Base-by-base conservation (phyloP, 2,888 invertebrate species). In the Boloria selene region DNA sequence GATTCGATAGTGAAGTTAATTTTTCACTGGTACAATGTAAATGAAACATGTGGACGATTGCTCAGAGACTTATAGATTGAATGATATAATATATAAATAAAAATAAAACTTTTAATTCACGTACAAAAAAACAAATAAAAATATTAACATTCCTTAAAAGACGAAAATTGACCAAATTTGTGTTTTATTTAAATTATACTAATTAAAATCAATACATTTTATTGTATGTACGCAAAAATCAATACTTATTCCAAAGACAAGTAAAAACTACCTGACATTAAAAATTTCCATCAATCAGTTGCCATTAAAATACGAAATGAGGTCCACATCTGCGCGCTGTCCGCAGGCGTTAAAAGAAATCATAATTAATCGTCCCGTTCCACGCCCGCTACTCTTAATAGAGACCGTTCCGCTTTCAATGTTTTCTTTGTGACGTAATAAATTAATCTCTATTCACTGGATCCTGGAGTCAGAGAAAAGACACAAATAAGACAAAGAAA, bases 381-480 rank as follows among this genome's bases (percentile, higher is more conserved):
- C 81, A 83, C 84, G 84, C 84, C 85, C 81, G 84, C 82, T 81
- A 82, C 83, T 81, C 88, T 87, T 88, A 88, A 89, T 89, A 89
- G 88, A 88, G 89, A 89, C 87, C 84, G 81, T 83, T 85, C 82
- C 81, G 85, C 82, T 87, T 84, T 83, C 87, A 86, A 86, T 90
- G 90, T 90, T 90, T 86, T 87, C 88, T 86, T 82, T 79, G 83
- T 74, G 82, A 85, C 83, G 85, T 88, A 90, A 88, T 88, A 91
- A 89, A 91, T 91, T 90, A 90, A 90, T 91, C 90, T 90, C 89
- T 79, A 89, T 91, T 86, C 84, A 77, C 81, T 76, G 77, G 79
- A 79, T 80, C 78, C 77, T 73, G 66, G 69, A 75, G 75, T 75
- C 78, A 76, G 76, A 76, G 59, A 73, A 74, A 72, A 74, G 75